Base-by-base conservation (phyloP, 1,140 invertebrate genomes). In the Drosophila sechellia region DNA sequence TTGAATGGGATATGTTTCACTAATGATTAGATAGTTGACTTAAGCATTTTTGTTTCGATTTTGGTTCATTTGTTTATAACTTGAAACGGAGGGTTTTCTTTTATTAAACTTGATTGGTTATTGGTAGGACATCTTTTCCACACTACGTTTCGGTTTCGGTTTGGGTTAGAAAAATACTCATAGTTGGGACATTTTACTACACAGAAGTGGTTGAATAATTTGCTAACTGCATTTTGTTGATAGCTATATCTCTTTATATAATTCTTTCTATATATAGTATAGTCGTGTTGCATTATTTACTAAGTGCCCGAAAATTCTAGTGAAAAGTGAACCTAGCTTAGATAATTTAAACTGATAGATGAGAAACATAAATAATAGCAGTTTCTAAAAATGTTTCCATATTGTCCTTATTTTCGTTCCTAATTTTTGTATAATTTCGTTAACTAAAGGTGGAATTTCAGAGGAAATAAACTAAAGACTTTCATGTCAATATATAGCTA, bases 41-140 rank as follows among this genome's bases (percentile, higher is more conserved):
- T 87, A 81, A 79, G 83, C 74, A 74, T 69, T 79, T 17, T 57
- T 52, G 25, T 53, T 74, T 75, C 37, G 61, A 42, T 81, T 86
- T 86, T 89, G 83, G 83, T 86, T 86, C 83, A 89, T 79, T 87
- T 43, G 84, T 87, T 89, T 87, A 84, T 64, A 87, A 89, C 84
- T 89, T 89, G 84, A 87, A 89, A 87, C 84, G 83, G 84, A 87
- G 84, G 83, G 83, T 89, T 86, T 86, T 65, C 42, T 20, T 69
- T 70, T 70, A 70, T 49, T 70, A 70, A 86, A 87, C 74, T 50
- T 87, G 77, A 77, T 77, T 81, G 75, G 66, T 87, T 71, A 66
- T 81, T 81, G 81, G 83, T 85, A 85, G 83, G 81, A 86, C 63
- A 64, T 72, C 40, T 17, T 39, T 60, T 77, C 60, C 45, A 46